These are phyloP conservation scores for Struthidea cinerea DNA, from an alignment of 2,113 vertebrate genomes.

Conservation along the genomic window DNA sequence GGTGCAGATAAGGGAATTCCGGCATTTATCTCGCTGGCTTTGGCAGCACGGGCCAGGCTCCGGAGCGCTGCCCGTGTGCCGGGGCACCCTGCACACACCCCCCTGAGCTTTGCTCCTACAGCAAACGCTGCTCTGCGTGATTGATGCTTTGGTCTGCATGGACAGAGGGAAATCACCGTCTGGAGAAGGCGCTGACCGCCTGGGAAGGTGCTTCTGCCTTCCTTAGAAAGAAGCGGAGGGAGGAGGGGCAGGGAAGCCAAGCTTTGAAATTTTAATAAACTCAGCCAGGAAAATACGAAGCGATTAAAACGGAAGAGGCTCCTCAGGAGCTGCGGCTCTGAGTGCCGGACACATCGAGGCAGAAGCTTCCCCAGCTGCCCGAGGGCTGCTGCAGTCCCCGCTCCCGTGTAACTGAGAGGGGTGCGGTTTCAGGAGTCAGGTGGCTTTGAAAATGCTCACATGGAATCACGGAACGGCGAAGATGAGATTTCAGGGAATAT, in stretches of 20 bases:
- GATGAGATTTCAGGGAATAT: neutral
- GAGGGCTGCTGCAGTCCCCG: neutral
- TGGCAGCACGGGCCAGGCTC: neutral
- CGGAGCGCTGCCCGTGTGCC: neutral
- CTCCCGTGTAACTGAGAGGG: neutral
- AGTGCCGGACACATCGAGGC: neutral
- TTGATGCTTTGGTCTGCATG: neutral
- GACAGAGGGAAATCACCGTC: neutral
- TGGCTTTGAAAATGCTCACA: neutral
- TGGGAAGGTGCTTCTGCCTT: neutral
- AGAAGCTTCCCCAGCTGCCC: neutral
- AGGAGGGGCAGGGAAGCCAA: neutral
- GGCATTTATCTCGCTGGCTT: neutral
- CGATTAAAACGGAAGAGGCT: neutral
- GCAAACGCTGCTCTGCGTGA: neutral
- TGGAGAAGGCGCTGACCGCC: neutral
- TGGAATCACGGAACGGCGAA: neutral
- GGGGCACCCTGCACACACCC: neutral
- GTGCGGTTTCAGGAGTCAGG: neutral
- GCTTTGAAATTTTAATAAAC: conserved; percentile 25
- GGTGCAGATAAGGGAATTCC: neutral
- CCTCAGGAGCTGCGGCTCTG: neutral
- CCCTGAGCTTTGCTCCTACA: neutral
- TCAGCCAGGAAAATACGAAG: neutral
- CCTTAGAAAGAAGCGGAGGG: neutral